Percentiles rank a stretch among this genome's conserved stretches.
Evolutionary conservation across 2,888 invertebrate species (phyloP).

Genomic region (Tolmerus cingulatus): DNA sequence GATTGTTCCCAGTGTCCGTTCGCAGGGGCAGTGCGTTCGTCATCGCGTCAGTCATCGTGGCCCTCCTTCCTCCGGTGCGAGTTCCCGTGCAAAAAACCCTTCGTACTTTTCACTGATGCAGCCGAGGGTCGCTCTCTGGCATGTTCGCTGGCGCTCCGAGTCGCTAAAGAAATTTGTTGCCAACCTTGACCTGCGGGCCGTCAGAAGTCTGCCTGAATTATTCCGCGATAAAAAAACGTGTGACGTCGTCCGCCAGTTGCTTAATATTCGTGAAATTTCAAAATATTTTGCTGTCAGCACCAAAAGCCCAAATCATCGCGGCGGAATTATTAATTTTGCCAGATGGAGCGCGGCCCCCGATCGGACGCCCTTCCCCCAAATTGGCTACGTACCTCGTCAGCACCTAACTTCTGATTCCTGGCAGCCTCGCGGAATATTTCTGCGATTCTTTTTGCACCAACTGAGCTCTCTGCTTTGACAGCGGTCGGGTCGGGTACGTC

Average conservation of each 20-base stretch:
- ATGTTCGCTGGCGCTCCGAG: not conserved
- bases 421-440: not conserved
- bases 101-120: not conserved
- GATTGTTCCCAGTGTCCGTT: conserved; percentile 37
- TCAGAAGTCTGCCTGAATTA: not conserved
- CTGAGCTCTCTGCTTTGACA: not conserved
- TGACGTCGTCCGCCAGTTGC: not conserved
- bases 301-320: conserved; percentile 29
- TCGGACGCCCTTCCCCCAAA: not conserved
- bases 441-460: not conserved
- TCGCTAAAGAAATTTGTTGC: conserved; percentile 7
- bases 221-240: not conserved
- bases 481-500: not conserved
- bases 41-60: conserved; percentile 48
- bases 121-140: not conserved
- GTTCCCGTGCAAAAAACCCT: not conserved
- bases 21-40: conserved; percentile 39
- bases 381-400: conserved; percentile 15
- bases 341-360: not conserved
- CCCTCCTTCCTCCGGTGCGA: not conserved
- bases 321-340: conserved; percentile 22
- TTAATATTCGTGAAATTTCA: conserved; percentile 22
- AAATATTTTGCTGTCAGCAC: conserved; percentile 18
- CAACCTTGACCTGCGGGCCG: conserved; percentile 29
- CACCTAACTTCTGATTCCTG: not conserved